Evolutionary conservation across 2,888 invertebrate genomes (phyloP), one percentile per base, ranked within the genome.

Genomic region (Drosophila differens): DNA sequence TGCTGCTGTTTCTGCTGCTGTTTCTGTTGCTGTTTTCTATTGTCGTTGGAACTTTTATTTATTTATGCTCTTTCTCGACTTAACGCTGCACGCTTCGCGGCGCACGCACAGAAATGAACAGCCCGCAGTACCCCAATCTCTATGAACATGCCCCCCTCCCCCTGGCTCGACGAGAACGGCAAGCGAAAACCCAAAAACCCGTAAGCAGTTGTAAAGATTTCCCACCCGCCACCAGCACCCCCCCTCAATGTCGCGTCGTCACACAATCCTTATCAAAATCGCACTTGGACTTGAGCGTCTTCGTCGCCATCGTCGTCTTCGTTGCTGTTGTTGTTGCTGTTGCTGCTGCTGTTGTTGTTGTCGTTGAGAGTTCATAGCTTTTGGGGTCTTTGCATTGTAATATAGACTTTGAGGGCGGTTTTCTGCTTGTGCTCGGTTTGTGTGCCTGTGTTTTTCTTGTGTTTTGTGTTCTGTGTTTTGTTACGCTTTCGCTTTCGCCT

Each of bases 61-160:
- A 89, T 88, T 86, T 84, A 90, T 89, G 89, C 89, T 89, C 85
- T 76, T 85, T 85, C 90, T 90, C 85, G 85, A 86, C 85, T 90
- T 90, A 88, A 85, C 89, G 90, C 90, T 86, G 89, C 76, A 86
- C 90, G 85, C 90, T 83, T 88, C 76, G 83, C 74, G 81, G 82
- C 82, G 67, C 84, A 82, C 74, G 70, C 79, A 81, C 72, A 76
- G 63, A 39, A 52, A 41, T 51, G 52, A 19, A 52, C 33, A 28
- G n/a, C 51, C 25, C 33, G 28, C 30, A 59, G 35, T 25, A 49
- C 33, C n/a, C 53, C 39, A 47, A 30, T 54, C 55, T 63, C 14
- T 47, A 47, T 25, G 47, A 47, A 47, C 25, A 4, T 35, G 16
- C 4, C 25, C 47, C 51, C 28, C n/a, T n/a, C 37, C 12, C 22